Evolutionary conservation across 2,888 invertebrate genomes (phyloP).

Genomic region (Platynereis dumerilii): DNA sequence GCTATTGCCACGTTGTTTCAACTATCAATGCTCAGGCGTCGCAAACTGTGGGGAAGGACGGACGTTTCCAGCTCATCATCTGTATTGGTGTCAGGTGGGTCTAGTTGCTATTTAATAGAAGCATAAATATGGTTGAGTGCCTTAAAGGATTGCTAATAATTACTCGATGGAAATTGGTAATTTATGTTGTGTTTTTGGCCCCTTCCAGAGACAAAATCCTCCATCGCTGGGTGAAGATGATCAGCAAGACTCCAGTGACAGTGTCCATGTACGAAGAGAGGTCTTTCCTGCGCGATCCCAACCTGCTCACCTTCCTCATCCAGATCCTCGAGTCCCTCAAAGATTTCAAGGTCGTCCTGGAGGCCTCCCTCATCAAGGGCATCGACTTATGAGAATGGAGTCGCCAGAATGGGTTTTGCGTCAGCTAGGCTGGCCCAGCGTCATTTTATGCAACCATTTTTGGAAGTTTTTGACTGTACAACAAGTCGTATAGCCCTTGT

Average conservation of each 20-base stretch:
- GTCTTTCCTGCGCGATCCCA: conserved; percentile 88
- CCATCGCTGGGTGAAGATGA: conserved; percentile 88
- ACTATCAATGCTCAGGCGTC: conserved; percentile 83
- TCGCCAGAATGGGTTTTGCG: not conserved
- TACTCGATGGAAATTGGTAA: too few species aligned
- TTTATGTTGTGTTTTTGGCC: too few species aligned
- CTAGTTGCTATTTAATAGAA: not conserved
- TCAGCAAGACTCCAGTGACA: conserved; percentile 88
- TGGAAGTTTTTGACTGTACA: too few species aligned
- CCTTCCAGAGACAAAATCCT: conserved; percentile 69
- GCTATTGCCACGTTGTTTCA: conserved; percentile 87
- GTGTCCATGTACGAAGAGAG: conserved; percentile 94
- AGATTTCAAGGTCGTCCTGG: conserved; percentile 74
- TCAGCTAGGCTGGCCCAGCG: too few species aligned
- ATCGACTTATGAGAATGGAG: conserved; percentile 41
- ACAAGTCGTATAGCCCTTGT: too few species aligned
- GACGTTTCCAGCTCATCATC: conserved; percentile 95
- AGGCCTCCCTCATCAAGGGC: conserved; percentile 64
- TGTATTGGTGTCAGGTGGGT: conserved; percentile 88
- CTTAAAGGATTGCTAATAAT: too few species aligned
- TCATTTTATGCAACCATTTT: too few species aligned
- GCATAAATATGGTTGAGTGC: too few species aligned
- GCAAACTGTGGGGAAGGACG: conserved; percentile 92
- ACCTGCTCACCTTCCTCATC: conserved; percentile 83
- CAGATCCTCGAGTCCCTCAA: conserved; percentile 90